A percentile compares a stretch with the other conserved stretches of the same genome.
These are phyloP conservation scores for Musca vetustissima DNA, from an alignment of 1,140 invertebrate species.

Conservation along the genomic window DNA sequence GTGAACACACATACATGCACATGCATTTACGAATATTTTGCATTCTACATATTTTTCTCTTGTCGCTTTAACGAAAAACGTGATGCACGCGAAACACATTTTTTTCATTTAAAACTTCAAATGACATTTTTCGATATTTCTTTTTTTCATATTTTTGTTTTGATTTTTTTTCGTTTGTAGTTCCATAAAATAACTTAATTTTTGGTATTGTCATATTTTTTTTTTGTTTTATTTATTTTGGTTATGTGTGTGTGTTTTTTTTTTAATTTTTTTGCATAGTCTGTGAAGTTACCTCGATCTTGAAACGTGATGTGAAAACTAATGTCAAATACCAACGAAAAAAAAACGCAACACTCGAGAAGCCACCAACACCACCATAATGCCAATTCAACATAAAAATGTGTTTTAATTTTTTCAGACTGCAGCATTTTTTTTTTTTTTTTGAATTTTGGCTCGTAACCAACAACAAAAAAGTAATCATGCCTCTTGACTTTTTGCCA, in stretches of 20 bases:
- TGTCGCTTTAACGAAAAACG: neutral
- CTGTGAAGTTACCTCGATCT: conserved; percentile 51
- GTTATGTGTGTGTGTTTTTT: too few species aligned
- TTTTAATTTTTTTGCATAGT: conserved; percentile 13
- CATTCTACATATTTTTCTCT: too few species aligned
- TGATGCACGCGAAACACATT: neutral
- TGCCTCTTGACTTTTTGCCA: too few species aligned
- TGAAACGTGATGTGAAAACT: conserved; percentile 47
- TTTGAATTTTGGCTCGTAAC: neutral
- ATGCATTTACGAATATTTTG: too few species aligned
- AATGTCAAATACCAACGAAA: conserved; percentile 23
- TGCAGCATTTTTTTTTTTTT: too few species aligned
- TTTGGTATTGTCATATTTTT: conserved; percentile 1
- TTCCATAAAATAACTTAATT: conserved; percentile 1
- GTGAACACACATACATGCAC: too few species aligned
- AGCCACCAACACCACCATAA: too few species aligned
- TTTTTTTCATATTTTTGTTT: conserved; percentile 15
- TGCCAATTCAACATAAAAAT: too few species aligned
- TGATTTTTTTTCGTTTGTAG: conserved; percentile 22
- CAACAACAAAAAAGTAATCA: neutral
- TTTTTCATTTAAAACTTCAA: neutral
- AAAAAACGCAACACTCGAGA: too few species aligned
- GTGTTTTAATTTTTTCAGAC: too few species aligned
- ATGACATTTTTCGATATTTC: neutral
- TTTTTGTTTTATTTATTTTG: conserved; percentile 2